phyloP scores from a whole-genome alignment of 1,140 invertebrate species.

The Bradysia coprophila region DNA sequence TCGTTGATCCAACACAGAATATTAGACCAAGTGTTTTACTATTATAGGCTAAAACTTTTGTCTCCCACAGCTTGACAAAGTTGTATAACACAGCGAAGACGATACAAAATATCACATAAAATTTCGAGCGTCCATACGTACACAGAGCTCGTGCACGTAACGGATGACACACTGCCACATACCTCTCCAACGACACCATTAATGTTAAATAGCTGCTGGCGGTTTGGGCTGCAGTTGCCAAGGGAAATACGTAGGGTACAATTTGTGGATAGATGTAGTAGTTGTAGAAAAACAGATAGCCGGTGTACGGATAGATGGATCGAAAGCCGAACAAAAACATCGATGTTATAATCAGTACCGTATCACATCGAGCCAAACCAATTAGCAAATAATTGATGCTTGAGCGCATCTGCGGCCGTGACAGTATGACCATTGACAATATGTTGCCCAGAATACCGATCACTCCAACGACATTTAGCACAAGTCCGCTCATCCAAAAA shows the following conservation, averaged over 20 bases:
- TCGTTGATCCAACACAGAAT: slow-evolving; percentile 49
- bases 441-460: slow-evolving; percentile 79
- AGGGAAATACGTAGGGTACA: slow-evolving; percentile 65
- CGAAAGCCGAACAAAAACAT: slow-evolving; percentile 74
- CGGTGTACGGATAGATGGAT: slow-evolving; percentile 64
- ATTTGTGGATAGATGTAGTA: slow-evolving; percentile 62
- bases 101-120: slow-evolving; percentile 69
- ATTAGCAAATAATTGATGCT: slow-evolving; percentile 87
- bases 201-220: slow-evolving; percentile 90
- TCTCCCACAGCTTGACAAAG: slow-evolving; percentile 57
- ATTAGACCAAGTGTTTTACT: slow-evolving; percentile 22
- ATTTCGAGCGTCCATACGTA: slow-evolving; percentile 71
- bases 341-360: slow-evolving; percentile 68
- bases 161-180: slow-evolving; percentile 91
- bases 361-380: slow-evolving; percentile 80
- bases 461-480: slow-evolving; percentile 61
- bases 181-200: slow-evolving; percentile 87
- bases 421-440: slow-evolving; percentile 78
- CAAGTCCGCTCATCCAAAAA: slow-evolving; percentile 67
- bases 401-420: slow-evolving; percentile 79
- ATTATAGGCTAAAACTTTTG: slow-evolving; percentile 12
- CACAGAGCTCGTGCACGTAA: slow-evolving; percentile 72
- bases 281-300: slow-evolving; percentile 54
- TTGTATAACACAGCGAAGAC: slow-evolving; percentile 77
- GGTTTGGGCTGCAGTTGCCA: slow-evolving; percentile 76